Evolutionary conservation across 2,888 invertebrate species (phyloP).

Genomic region (Drosophila pseudotakahashii): DNA sequence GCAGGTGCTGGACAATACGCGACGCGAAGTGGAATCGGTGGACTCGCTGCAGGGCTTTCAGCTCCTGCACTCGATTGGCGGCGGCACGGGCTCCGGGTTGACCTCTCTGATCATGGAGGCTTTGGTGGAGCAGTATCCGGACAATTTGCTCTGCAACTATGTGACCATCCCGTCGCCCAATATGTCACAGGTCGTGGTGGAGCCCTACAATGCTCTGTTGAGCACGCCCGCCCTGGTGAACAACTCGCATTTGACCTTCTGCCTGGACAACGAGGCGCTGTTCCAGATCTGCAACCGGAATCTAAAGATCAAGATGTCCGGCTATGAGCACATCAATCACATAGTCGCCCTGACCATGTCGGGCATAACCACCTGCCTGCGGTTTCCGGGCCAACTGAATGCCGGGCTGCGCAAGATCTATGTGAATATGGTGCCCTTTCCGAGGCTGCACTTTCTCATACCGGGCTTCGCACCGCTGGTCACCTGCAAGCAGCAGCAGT

Average conservation of each 20-base stretch:
- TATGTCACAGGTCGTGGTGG: slow-evolving; percentile 81
- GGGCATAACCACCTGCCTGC: slow-evolving; percentile 90
- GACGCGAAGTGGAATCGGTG: slow-evolving; percentile 80
- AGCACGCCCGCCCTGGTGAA: slow-evolving; percentile 75
- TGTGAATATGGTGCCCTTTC: slow-evolving; percentile 96
- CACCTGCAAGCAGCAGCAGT: slow-evolving; percentile 69
- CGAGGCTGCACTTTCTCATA: slow-evolving; percentile 94
- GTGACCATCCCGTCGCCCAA: slow-evolving; percentile 85
- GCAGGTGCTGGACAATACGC: slow-evolving; percentile 70
- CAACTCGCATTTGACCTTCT: slow-evolving; percentile 79
- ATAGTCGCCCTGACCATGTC: slow-evolving; percentile 84
- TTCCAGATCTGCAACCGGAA: slow-evolving; percentile 80
- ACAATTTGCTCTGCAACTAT: slow-evolving; percentile 89
- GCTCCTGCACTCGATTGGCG: slow-evolving; percentile 89
- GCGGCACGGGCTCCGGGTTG: slow-evolving; percentile 91
- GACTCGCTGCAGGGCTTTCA: slow-evolving; percentile 87
- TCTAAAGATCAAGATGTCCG: slow-evolving; percentile 69
- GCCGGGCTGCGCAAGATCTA: slow-evolving; percentile 93
- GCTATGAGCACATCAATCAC: slow-evolving; percentile 80
- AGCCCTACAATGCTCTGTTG: slow-evolving; percentile 81
- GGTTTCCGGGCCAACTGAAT: slow-evolving; percentile 96
- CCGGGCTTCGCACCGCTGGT: slow-evolving; percentile 90
- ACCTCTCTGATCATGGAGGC: slow-evolving; percentile 89
- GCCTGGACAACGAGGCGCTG: slow-evolving; percentile 82
- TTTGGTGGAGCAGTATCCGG: slow-evolving; percentile 90